phyloP scores from a whole-genome alignment of 2,113 vertebrate genomes.

The Oncorhynchus mykiss region DNA sequence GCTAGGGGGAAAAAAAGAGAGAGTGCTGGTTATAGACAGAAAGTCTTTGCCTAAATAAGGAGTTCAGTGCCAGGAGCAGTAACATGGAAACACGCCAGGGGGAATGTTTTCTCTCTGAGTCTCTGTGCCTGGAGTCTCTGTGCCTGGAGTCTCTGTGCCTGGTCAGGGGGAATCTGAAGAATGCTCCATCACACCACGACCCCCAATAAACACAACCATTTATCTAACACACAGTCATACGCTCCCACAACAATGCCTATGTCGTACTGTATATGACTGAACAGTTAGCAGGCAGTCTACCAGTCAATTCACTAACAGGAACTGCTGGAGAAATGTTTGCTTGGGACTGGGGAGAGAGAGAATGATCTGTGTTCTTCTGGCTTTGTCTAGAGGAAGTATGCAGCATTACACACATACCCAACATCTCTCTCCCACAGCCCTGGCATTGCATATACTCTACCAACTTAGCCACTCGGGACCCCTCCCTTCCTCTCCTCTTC shows the following conservation, averaged over 20 bases:
- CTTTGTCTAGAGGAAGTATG: conserved; percentile 35
- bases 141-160: background rate
- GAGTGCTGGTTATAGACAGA: background rate
- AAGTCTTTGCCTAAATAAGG: conserved; percentile 69
- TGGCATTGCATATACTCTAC: too few species aligned
- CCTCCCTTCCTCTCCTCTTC: background rate
- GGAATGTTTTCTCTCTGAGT: conserved; percentile 56
- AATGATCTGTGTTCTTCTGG: conserved; percentile 16
- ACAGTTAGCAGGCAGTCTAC: background rate
- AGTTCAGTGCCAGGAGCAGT: conserved; percentile 59
- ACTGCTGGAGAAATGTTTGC: conserved; percentile 2
- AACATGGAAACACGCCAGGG: conserved; percentile 53
- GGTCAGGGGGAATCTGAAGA: conserved; percentile 67
- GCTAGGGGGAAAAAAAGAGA: background rate
- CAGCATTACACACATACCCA: background rate
- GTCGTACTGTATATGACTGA: conserved; percentile 1
- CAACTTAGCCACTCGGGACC: background rate
- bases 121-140: conserved; percentile 18
- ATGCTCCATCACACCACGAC: conserved; percentile 56
- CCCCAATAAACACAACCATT: conserved; percentile 47
- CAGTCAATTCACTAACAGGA: background rate
- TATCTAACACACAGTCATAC: conserved; percentile 33
- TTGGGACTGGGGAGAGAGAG: background rate
- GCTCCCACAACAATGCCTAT: conserved; percentile 5
- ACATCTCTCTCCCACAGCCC: background rate